phyloP scores from a whole-genome alignment of 2,888 invertebrate species.

The Ecdyonurus torrentis region DNA sequence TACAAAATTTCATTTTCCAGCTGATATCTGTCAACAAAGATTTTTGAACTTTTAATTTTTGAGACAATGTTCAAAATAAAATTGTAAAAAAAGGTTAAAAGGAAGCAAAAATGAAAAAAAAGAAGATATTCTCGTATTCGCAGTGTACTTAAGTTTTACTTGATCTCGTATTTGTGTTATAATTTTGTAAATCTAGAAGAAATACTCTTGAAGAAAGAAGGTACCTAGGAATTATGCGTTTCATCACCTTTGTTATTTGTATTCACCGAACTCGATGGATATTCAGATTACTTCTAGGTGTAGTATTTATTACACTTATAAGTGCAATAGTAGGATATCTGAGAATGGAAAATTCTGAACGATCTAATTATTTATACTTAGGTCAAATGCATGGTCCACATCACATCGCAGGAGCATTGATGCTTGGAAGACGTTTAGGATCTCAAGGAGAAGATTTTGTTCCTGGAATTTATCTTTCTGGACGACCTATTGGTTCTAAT shows the following conservation, averaged over 20 bases:
- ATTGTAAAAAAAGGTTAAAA: too few species aligned
- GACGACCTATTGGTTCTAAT: neutral
- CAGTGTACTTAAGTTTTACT: too few species aligned
- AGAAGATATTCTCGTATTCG: too few species aligned
- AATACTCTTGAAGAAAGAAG: too few species aligned
- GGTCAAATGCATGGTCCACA: neutral
- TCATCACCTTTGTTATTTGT: too few species aligned
- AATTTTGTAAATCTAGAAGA: too few species aligned
- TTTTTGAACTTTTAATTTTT: too few species aligned
- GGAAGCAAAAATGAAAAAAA: too few species aligned
- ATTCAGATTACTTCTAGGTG: neutral
- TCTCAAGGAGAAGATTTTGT: neutral
- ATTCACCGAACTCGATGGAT: neutral
- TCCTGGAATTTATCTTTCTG: neutral
- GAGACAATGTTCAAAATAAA: too few species aligned
- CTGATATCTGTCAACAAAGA: neutral
- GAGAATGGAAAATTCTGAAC: neutral
- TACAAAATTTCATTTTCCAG: too few species aligned
- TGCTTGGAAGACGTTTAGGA: neutral
- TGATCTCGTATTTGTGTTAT: too few species aligned
- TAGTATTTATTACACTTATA: neutral
- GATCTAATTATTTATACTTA: neutral
- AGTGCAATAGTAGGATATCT: neutral
- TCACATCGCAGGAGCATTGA: neutral
- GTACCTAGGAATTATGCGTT: too few species aligned